Conservation (phyloP, 1,140 invertebrate species). For the Drosophila melanogaster region DNA sequence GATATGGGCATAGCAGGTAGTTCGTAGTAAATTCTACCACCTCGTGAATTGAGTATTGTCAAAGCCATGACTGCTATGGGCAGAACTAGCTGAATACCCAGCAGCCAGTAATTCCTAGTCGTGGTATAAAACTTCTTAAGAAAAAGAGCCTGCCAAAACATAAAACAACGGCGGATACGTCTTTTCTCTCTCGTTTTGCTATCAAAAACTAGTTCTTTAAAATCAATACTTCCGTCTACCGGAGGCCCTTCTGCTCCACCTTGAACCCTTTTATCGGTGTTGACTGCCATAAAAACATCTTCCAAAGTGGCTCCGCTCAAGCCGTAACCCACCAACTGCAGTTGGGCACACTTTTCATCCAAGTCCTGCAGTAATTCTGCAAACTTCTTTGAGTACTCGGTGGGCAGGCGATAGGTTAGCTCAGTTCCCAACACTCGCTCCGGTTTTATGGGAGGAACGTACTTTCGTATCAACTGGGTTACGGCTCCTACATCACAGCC, state of each 20-base stretch:
- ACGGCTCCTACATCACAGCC: constrained; percentile 49
- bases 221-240: neutral
- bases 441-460: constrained; percentile 64
- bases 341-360: constrained; percentile 34
- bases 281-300: constrained; percentile 90
- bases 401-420: constrained; percentile 65
- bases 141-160: constrained; percentile 86
- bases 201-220: constrained; percentile 19
- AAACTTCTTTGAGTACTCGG: constrained; percentile 51
- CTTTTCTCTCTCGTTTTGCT: neutral
- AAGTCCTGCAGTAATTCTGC: constrained; percentile 38
- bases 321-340: constrained; percentile 91
- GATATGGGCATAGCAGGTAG: constrained; percentile 18
- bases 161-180: neutral
- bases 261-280: neutral
- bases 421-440: constrained; percentile 71
- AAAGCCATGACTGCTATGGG: constrained; percentile 87
- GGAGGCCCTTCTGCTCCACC: constrained; percentile 8
- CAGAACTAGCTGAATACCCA: constrained; percentile 86
- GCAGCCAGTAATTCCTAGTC: constrained; percentile 85
- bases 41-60: constrained; percentile 85
- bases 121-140: constrained; percentile 87
- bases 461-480: constrained; percentile 59
- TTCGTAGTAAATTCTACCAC: constrained; percentile 20
- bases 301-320: constrained; percentile 97